Base-by-base conservation (phyloP, 2,113 vertebrate species). In the Thermophis baileyi region DNA sequence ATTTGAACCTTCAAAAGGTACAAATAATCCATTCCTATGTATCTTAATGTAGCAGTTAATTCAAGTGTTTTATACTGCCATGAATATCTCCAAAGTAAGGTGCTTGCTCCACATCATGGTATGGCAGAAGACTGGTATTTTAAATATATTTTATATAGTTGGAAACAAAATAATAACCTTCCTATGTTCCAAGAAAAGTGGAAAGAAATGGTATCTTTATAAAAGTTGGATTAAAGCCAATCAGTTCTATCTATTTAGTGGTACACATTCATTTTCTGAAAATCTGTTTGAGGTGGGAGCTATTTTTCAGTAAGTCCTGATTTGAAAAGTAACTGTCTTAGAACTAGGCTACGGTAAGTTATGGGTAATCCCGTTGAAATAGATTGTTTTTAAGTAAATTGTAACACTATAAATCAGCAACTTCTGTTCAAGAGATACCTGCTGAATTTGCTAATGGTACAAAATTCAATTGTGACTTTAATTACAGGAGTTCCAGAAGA, bases 401-500 rank as follows among this genome's bases (percentile, higher is more conserved):
- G n/a, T 55, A 53, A 25, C 74, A 54, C 16, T 85, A 44, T 18
- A 81, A 46, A 55, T 4, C 60, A 47, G 35, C 9, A 85, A 54
- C 25, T 10, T 51, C 46, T 46, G 18, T 90, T 90, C 6, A 60
- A 47, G 12, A 86, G 22, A 8, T n/a, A 57, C 3, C 74, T 5
- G 2, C 46, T n/a, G 30, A 60, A 20, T 49, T 46, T 74, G 22
- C 44, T 49, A 90, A 90, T 3, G 8, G 20, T 87, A 60, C 86
- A 57, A 60, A 90, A 63, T 63, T 63, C 46, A 90, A 51, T 24
- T 63, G 1, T 90, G 30, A 40, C 60, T 94, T 74, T 97, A 97
- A 95, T 18, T 97, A 92, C 95, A 98, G 98, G 95, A 91, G 55
- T 93, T 69, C 92, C 93, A 94, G 96, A 95, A 97, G 94, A 95